Percentiles rank a stretch among this genome's conserved stretches.
Conservation (phyloP, 2,113 vertebrate genomes). For the Dasypus novemcinctus region DNA sequence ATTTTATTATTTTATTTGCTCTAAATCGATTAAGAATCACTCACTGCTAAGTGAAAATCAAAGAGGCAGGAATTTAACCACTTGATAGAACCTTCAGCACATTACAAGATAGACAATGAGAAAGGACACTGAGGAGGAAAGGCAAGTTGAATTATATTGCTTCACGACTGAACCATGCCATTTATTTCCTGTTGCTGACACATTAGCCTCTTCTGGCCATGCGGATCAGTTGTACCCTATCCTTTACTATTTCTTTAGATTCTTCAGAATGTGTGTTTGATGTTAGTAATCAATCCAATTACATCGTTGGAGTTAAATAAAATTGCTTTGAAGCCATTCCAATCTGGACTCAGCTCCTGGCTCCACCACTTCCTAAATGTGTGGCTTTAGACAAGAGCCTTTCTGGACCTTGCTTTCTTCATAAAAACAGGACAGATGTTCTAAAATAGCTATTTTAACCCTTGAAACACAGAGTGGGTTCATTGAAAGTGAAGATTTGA, state of each 20-base stretch:
- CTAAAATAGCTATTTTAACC: background rate
- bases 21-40: background rate
- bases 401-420: background rate
- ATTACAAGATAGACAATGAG: background rate
- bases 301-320: background rate
- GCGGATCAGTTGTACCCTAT: background rate
- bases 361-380: background rate
- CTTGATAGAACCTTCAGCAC: background rate
- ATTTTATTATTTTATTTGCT: background rate
- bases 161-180: background rate
- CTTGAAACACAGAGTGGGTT: background rate
- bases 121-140: background rate
- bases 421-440: background rate
- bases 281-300: background rate
- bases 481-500: background rate
- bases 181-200: background rate
- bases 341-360: background rate
- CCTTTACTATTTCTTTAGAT: background rate
- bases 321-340: background rate
- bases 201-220: background rate
- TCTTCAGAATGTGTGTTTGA: background rate
- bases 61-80: conserved; percentile 7
- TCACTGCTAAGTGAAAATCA: background rate
- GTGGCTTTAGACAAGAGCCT: background rate
- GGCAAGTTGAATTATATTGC: background rate